phyloP scores from a whole-genome alignment of 1,140 invertebrate species.

The Halesus radiatus region DNA sequence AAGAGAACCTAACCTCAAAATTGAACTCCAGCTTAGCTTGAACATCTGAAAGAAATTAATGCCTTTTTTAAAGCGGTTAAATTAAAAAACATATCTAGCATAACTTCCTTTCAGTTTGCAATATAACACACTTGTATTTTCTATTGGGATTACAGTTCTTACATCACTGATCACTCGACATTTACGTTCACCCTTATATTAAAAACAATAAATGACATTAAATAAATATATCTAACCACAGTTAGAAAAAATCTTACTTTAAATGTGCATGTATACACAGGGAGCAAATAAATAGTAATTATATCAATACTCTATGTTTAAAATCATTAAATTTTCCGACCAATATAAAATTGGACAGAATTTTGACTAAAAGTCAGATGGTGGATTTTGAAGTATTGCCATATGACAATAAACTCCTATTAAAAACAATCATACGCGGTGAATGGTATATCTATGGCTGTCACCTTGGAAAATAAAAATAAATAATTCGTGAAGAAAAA shows the following conservation, averaged over 20 bases:
- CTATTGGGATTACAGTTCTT: conserved; percentile 9
- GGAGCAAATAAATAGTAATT: not conserved
- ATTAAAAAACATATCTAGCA: not conserved
- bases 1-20: conserved; percentile 69
- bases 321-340: conserved; percentile 11
- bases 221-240: not conserved
- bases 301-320: conserved; percentile 1
- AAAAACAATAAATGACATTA: not conserved
- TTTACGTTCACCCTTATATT: not conserved
- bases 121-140: not conserved
- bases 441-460: too few relatives aligned
- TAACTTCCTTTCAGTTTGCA: not conserved
- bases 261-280: not conserved
- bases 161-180: conserved; percentile 37
- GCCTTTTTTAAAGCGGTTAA: not conserved
- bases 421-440: too few relatives aligned
- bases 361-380: conserved; percentile 27
- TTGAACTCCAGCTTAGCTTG: conserved; percentile 64
- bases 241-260: not conserved
- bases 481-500: too few relatives aligned
- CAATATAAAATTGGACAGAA: conserved; percentile 1
- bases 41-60: conserved; percentile 62
- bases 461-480: too few relatives aligned
- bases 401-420: too few relatives aligned
- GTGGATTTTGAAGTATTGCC: not conserved